Base-by-base conservation (phyloP, 1,140 invertebrate species). In the Anoplophora glabripennis region DNA sequence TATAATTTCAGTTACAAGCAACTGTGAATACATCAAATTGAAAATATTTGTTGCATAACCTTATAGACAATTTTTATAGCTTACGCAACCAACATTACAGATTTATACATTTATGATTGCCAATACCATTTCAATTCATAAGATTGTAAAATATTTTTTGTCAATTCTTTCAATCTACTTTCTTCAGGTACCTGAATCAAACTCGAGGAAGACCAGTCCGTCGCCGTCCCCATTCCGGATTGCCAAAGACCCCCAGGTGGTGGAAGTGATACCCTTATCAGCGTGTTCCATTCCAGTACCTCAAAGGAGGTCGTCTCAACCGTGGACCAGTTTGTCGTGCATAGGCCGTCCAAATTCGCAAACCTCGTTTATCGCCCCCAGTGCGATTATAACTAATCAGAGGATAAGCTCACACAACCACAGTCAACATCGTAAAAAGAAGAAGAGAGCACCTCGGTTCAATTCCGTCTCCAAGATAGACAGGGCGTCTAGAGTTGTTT, bases 381-480 rank as follows among this genome's bases (percentile, higher is more conserved):
- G 21, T 28, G 21, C 21, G 21, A 5, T 28, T 5, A 47, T 12
- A 15, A 21, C 15, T n/a, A 38, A 14, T 36, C 2, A 14, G 44
- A 47, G 33, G 9, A 10, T 40, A 5, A 17, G 10, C 18, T 7
- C 45, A 57, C 53, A 61, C 69, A 72, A 49, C 74, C 72, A 61
- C 72, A 69, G 64, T 74, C 71, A n/a, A n/a, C n/a, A 67, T 59
- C 76, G 60, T 59, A 75, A 77, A 71, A 76, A 80, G 68, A 75
- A 82, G 71, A 76, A 80, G 70, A 70, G 80, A 41, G 80, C 83
- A 3, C 85, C 85, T 0, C 75, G 85, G 56, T 87, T 83, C 67
- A 92, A 92, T 72, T 89, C 87, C 5, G 89, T 92, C 1, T 90
- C 88, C 15, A 88, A 89, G 75, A 89, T 91, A 42, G 89, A 92